Base-by-base conservation (phyloP, 2,888 invertebrate genomes). In the Laothoe populi region DNA sequence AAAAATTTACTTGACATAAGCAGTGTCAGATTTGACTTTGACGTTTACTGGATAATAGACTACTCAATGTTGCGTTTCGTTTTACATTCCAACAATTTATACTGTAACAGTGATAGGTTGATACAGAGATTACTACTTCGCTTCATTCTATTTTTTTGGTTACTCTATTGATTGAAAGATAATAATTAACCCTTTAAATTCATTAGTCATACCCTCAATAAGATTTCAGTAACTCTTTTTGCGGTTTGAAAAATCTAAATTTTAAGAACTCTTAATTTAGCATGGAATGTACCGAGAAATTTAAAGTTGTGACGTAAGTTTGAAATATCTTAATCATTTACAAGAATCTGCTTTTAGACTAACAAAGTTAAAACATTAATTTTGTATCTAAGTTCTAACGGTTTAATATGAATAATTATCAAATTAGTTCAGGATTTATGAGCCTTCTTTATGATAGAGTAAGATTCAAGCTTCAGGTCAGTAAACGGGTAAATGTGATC, bases 301-400 rank as follows among this genome's bases (percentile, higher is more conserved):
- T 24, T 11, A 21, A 19, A 26, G 42, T 7, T 58, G 40, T 40
- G n/a, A n/a, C 8, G 24, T 24, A 23, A 53, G 35, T 19, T 31
- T 53, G 53, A 35, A 53, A 35, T n/a, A n/a, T n/a, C 26, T 23
- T 59, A 45, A 13, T 58, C 26, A 5, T 57, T 35, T 19, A 60
- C 53, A 42, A 40, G 42, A 53, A 53, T 53, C 53, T 53, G 53
- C 53, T 53, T 35, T 53, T 53, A 53, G 11, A 35, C 19, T 19
- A 19, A 53, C 31, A 35, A 53, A 53, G 53, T 53, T 53, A 10
- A 11, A 35, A 19, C 53, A 8, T 3, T 4, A 53, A 31, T 49
- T 16, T 19, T 2, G 2, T 0, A 23, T 38, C 11, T 24, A 24
- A 60, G n/a, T 24, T 42, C 42, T 13, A 23, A 35, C 35, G 53